phyloP scores from a whole-genome alignment of 30 jellyfish, hydroid and myxozoan species.

The Rhopilema esculentum region DNA sequence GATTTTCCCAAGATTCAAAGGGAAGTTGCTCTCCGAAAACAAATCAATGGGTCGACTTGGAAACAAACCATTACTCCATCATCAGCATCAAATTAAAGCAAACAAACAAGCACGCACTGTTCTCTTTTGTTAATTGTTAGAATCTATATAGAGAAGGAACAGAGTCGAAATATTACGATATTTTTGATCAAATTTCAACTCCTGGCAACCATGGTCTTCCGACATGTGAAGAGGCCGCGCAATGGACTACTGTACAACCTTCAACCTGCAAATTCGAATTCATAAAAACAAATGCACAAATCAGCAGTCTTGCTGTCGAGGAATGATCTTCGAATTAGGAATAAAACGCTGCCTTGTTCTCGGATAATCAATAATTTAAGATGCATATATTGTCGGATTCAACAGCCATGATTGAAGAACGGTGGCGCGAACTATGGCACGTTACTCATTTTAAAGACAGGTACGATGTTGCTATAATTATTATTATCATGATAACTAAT shows the following conservation, averaged over 20 bases:
- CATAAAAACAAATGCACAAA: neutral
- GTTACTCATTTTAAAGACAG: conserved; percentile 5
- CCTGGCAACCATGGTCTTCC: neutral
- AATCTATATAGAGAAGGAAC: neutral
- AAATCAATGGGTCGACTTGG: neutral
- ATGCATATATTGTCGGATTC: neutral
- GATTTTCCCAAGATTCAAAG: neutral
- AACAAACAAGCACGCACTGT: neutral
- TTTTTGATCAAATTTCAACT: neutral
- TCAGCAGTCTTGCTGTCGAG: neutral
- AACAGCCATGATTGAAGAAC: neutral
- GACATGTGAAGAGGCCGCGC: neutral
- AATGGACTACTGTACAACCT: neutral
- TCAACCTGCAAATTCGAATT: neutral
- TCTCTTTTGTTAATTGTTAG: neutral
- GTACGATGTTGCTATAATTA: conserved; percentile 3
- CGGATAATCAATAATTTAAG: neutral
- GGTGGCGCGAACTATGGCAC: conserved; percentile 39
- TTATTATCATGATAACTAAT: too few species aligned
- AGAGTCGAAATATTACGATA: neutral
- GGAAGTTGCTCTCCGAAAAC: neutral
- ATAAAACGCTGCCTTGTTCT: neutral
- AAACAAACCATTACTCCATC: neutral
- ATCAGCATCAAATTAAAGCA: neutral
- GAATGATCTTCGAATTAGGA: neutral